Evolutionary conservation across 2,888 invertebrate species (phyloP).

Genomic region (Taenaris catops): DNA sequence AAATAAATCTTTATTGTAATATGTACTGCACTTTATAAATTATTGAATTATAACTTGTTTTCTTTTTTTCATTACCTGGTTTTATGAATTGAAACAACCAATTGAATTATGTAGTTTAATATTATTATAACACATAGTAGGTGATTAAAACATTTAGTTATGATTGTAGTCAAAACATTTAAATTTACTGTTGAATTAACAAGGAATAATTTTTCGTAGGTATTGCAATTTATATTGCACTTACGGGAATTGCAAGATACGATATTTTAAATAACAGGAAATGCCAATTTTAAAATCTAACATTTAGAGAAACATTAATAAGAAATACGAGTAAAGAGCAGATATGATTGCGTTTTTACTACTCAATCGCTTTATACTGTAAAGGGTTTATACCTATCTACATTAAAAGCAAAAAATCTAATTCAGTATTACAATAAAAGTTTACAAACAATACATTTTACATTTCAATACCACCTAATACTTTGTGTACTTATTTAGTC

Average conservation of each 20-base stretch:
- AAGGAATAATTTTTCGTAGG: too few relatives aligned
- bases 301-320: constrained; percentile 11
- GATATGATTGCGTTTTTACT: constrained; percentile 2
- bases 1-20: constrained; percentile 65
- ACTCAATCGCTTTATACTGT: neutral
- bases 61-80: constrained; percentile 29
- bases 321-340: constrained; percentile 6
- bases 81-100: constrained; percentile 23
- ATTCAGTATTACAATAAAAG: neutral
- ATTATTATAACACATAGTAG: constrained; percentile 47
- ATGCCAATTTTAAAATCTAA: constrained; percentile 15
- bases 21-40: constrained; percentile 67
- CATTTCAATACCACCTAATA: too few relatives aligned
- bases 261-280: constrained; percentile 16
- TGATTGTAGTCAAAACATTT: constrained; percentile 40
- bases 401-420: constrained; percentile 1
- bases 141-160: constrained; percentile 38
- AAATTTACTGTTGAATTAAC: constrained; percentile 11
- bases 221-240: constrained; percentile 13
- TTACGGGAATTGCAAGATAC: constrained; percentile 3
- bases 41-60: constrained; percentile 53
- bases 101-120: constrained; percentile 32
- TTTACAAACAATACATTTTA: neutral
- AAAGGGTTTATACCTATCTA: neutral
- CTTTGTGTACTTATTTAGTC: too few relatives aligned